Percentiles rank a stretch among this genome's conserved stretches.
Conservation (phyloP, 2,888 invertebrate genomes). For the Orthosia cruda region DNA sequence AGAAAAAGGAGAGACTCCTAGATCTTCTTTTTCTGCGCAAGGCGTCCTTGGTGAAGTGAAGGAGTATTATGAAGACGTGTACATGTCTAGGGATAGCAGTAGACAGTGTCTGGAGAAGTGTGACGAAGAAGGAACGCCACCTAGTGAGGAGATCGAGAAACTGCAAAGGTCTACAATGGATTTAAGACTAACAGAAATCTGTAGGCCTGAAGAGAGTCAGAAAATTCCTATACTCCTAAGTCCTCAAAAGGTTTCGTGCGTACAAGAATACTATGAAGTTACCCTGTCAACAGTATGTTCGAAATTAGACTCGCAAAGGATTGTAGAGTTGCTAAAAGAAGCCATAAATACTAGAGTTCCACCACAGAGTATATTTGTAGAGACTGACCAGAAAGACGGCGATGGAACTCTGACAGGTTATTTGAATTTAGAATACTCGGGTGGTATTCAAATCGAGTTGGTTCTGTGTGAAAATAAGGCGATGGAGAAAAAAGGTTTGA, state of each 20-base stretch:
- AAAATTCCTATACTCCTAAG: conserved; percentile 86
- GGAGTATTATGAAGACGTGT: conserved; percentile 86
- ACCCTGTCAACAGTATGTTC: conserved; percentile 96
- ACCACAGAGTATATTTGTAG: conserved; percentile 92
- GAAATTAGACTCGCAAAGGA: conserved; percentile 95
- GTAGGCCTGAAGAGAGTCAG: conserved; percentile 79
- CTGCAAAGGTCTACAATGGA: conserved; percentile 89
- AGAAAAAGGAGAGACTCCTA: conserved; percentile 88
- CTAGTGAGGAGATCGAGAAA: conserved; percentile 84
- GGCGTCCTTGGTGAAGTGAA: conserved; percentile 87
- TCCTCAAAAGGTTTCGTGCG: conserved; percentile 86
- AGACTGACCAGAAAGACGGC: conserved; percentile 80
- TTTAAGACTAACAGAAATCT: conserved; percentile 84
- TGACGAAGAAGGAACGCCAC: conserved; percentile 79
- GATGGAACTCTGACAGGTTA: conserved; percentile 89
- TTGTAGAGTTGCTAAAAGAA: conserved; percentile 95
- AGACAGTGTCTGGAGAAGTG: conserved; percentile 81
- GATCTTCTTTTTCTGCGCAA: conserved; percentile 89
- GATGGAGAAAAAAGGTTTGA: conserved; percentile 95
- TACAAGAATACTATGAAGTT: conserved; percentile 93
- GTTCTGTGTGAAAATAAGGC: conserved; percentile 95
- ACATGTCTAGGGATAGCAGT: conserved; percentile 84
- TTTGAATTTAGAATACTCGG: conserved; percentile 94
- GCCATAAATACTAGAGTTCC: conserved; percentile 96
- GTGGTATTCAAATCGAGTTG: conserved; percentile 97